Evolutionary conservation across 2,113 vertebrate genomes (phyloP), one percentile per base, ranked within the genome.

Genomic region (Nannospalax galili): DNA sequence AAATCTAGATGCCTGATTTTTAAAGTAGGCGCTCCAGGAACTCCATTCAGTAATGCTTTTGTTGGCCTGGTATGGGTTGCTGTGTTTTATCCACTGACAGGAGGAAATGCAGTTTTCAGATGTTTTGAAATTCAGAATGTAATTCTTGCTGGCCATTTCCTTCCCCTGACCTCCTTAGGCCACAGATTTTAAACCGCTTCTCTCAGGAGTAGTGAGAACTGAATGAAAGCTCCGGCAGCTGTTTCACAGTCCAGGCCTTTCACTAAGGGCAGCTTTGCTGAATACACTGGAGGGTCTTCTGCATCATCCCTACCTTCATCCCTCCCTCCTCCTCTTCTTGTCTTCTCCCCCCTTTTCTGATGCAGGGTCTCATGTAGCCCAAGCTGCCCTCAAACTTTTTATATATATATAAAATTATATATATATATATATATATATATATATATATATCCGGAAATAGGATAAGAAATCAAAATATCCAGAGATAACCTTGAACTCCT

Each of bases 101-200:
- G 32, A 67, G n/a, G 74, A 80, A 35, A 32, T 77, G 10, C 1
- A 3, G 37, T 58, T 60, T 85, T 67, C 45, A 88, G 42, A n/a
- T 84, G 56, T 86, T 90, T n/a, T 91, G 70, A 88, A 93, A 60
- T 96, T 78, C 48, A 65, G 3, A 72, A 77, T 87, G 24, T 86
- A 90, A 56, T 77, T 84, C 28, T 37, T 62, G 40, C 3, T 45
- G 35, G 26, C 40, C 28, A 9, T 88, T 69, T 90, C 84, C 72
- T 64, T 75, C 10, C 42, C 28, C n/a, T 80, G 35, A 81, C 40
- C 35, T 85, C 7, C 35, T 5, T 74, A 37, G 58, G 78, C 40
- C 72, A 65, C 22, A 74, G 28, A 48, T 48, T 78, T 70, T 35
- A 88, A 7, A 26, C 79, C 35, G 11, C 56, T n/a, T n/a, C 15